Evolutionary conservation across 1,140 invertebrate species (phyloP), one percentile per base, ranked within the genome.

Genomic region (Achatina immaculata): DNA sequence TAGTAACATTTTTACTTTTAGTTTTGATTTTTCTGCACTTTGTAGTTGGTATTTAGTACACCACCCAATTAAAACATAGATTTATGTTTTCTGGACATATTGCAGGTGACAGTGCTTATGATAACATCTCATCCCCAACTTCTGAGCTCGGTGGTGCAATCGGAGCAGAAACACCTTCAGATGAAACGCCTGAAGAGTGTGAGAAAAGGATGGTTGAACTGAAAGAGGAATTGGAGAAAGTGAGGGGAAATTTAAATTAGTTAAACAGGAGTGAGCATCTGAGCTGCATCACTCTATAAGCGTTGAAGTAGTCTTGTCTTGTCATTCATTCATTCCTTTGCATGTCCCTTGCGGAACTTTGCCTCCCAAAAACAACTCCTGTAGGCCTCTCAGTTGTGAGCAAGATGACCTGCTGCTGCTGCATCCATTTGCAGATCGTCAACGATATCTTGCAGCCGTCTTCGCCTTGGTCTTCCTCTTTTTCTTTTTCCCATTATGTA

Each of bases 151-250:
- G 86, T 45, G 80, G 68, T 40, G 83, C 71, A 3, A 38, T 78
- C 11, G 75, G 71, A 16, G 65, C 68, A 16, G 76, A 81, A 16
- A 66, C 77, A 62, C 42, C 82, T 82, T 11, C 73, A 40, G 55
- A 69, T 77, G 69, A 79, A 85, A 80, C 36, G 76, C 83, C 76
- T 28, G 76, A 75, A n/a, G 84, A 86, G 38, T 94, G 68, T 68
- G 83, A 84, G 73, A 82, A 72, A 31, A 81, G 85, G 55, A 83
- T 85, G 84, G 88, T 87, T 19, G 93, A 94, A 87, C 87, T 94
- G 19, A 90, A 91, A 28, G 88, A 88, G 85, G 90, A 90, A 45
- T 51, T 81, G 58, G 79, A 74, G 43, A 79, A 80, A 74, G 71
- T 82, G 36, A 3, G 21, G n/a, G 31, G 4, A 24, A 66, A 40